Evolutionary conservation across 1,140 invertebrate species (phyloP), one percentile per base, ranked within the genome.

Genomic region (Drosophila auraria): DNA sequence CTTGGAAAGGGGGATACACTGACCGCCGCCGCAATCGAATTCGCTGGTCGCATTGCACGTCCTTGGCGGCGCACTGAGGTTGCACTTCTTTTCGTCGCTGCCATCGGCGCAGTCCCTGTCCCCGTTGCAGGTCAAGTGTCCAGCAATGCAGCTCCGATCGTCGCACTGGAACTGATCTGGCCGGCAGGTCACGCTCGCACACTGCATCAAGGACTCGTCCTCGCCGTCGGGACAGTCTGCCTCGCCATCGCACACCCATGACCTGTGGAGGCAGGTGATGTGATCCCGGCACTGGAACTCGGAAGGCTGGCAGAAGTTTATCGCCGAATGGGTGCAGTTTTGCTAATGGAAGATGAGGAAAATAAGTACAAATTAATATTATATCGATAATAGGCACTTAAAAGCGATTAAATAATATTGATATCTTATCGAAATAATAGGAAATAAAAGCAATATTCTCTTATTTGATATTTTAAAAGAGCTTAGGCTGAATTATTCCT

Each of bases 161-260:
- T 94, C 94, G 89, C 97, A 98, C 76, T 97, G 96, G 92, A 97
- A 98, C 92, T 98, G 96, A 93, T 97, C 96, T 0, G 95, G 93
- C 65, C 96, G 93, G 95, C 98, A 97, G 69, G 97, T 96, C 72
- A 96, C 92, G 93, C 97, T 95, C 49, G 94, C 92, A 87, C 97
- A 97, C 40, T 94, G 91, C 49, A 93, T 91, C 0, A 94, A 87
- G 0, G 94, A 94, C 91, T 98, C 97, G 90, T 98, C 97, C 0
- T 95, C 95, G 7, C 96, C 97, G 86, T 97, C 96, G 0, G 96
- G 95, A 87, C 97, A 98, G 90, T 98, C 97, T 6, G 93, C 94
- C 71, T 97, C 96, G 0, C 97, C 97, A 90, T 98, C 97, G 92
- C 98, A 98, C 1, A 97, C 93, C 97, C 97, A 98, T 5, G 94